phyloP scores from a whole-genome alignment of 2,113 vertebrate species.

The Grammomys dolichurus region DNA sequence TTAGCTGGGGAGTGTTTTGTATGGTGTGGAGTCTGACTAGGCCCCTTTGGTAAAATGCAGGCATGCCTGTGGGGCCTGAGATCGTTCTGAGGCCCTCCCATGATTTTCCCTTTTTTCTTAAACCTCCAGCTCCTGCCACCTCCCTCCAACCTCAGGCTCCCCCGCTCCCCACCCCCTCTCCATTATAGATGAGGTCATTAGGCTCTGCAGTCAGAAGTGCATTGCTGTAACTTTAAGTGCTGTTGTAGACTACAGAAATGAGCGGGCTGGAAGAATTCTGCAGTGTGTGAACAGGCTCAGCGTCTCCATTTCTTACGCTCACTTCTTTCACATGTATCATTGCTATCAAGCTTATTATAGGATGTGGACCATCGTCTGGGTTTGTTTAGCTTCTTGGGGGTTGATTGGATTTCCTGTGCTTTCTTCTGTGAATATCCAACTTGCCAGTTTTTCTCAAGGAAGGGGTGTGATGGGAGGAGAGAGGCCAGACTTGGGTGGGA shows the following conservation, averaged over 20 bases:
- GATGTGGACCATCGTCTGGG: neutral
- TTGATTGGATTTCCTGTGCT: neutral
- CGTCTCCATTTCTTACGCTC: conserved; percentile 17
- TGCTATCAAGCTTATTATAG: conserved; percentile 9
- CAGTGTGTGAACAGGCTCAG: conserved; percentile 5
- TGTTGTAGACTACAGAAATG: conserved; percentile 53
- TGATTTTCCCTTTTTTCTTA: conserved; percentile 7
- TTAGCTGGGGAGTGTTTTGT: conserved; percentile 19
- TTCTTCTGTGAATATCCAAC: neutral
- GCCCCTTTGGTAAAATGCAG: neutral
- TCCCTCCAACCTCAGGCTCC: too few relatives aligned
- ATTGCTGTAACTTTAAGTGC: conserved; percentile 68
- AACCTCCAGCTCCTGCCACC: neutral
- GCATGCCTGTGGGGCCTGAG: neutral
- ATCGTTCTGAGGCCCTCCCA: neutral
- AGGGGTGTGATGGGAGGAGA: neutral
- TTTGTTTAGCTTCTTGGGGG: neutral
- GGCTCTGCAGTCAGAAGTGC: conserved; percentile 68
- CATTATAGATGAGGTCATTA: conserved; percentile 78
- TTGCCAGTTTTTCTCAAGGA: neutral
- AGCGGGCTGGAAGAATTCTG: conserved; percentile 19
- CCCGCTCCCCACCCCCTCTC: neutral
- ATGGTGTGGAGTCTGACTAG: neutral
- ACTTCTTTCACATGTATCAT: conserved; percentile 38
- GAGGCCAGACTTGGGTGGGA: neutral